A percentile compares a stretch with the other conserved stretches of the same genome.
Conservation (phyloP, 2,113 vertebrate genomes). For the Lamprologus sp. region DNA sequence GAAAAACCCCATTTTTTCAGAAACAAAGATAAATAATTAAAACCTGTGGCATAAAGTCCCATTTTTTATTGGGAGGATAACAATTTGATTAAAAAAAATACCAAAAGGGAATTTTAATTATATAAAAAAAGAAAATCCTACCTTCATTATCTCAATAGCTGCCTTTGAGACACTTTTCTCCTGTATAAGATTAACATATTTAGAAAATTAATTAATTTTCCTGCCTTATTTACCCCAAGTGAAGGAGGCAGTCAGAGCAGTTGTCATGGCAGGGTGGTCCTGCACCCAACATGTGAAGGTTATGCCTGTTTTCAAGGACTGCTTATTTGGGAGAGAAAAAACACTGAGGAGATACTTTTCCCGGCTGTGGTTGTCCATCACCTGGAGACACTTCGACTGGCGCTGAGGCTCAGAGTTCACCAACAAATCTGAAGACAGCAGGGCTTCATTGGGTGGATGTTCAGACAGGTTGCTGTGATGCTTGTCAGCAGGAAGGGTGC, state of each 20-base stretch:
- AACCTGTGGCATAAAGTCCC: neutral
- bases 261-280: constrained; percentile 30
- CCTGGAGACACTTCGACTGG: constrained; percentile 9
- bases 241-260: constrained; percentile 24
- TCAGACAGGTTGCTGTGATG: neutral
- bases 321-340: constrained; percentile 15
- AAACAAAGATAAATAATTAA: neutral
- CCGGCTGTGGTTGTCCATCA: constrained; percentile 12
- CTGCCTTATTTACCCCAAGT: constrained; percentile 28
- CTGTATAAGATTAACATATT: neutral
- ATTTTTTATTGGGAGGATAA: neutral
- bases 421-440: constrained; percentile 7
- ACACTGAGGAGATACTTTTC: constrained; percentile 23
- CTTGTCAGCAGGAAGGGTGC: constrained; percentile 8
- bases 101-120: neutral
- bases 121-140: neutral
- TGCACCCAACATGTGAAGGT: constrained; percentile 33
- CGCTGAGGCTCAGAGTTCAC: neutral
- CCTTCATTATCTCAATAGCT: neutral
- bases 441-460: neutral
- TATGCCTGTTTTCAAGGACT: neutral
- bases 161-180: neutral
- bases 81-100: neutral
- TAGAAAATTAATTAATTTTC: neutral
- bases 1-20: neutral